Conservation (phyloP, 1,140 invertebrate species). For the Adoxophyes honmai region DNA sequence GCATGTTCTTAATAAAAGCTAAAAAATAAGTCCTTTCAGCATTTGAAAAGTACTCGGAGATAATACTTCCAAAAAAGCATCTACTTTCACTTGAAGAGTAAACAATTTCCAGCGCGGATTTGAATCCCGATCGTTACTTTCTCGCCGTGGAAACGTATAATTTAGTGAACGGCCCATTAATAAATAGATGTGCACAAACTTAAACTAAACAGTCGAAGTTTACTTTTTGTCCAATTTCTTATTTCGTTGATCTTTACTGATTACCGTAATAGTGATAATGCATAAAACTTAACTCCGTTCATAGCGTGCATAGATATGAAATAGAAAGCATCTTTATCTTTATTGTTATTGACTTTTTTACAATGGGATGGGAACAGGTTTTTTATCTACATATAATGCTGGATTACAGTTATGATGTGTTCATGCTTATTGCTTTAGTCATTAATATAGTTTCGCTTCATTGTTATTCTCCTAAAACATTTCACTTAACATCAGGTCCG, state of each 20-base stretch:
- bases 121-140: conserved; percentile 64
- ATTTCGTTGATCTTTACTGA: conserved; percentile 47
- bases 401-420: no score
- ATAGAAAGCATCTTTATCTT: conserved; percentile 56
- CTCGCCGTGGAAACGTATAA: conserved; percentile 65
- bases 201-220: conserved; percentile 55
- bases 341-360: conserved; percentile 40
- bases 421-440: no score
- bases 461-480: no score
- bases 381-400: no score
- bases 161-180: conserved; percentile 61
- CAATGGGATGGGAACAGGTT: conserved; percentile 22
- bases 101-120: conserved; percentile 54
- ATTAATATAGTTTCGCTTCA: no score
- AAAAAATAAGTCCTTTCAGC: no score
- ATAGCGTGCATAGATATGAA: conserved; percentile 35
- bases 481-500: no score
- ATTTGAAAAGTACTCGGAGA: background rate
- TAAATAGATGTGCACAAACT: conserved; percentile 48
- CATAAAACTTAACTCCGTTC: conserved; percentile 60
- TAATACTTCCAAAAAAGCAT: conserved; percentile 33
- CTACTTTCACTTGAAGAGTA: conserved; percentile 58
- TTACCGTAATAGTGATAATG: conserved; percentile 63
- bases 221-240: conserved; percentile 44
- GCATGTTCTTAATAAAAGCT: no score